A percentile compares a stretch with the other conserved stretches of the same genome.
These are phyloP conservation scores for Pristionchus exspectatus DNA, from an alignment of 2,888 invertebrate species.

Conservation along the genomic window DNA sequence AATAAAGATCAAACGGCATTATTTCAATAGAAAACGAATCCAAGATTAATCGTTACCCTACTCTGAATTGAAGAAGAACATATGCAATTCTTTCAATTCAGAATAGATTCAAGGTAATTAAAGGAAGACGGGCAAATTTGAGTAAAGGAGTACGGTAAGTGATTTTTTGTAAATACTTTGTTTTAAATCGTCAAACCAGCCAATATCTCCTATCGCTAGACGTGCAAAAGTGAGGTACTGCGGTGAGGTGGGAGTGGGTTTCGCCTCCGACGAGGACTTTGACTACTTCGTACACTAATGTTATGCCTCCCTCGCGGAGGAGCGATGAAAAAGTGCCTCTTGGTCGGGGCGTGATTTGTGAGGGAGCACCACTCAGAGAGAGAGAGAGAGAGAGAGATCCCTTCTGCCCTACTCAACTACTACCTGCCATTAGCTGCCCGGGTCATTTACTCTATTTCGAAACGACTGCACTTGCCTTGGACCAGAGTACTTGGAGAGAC, in stretches of 20 bases:
- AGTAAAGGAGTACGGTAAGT: no score
- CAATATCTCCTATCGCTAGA: background rate
- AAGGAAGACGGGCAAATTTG: no score
- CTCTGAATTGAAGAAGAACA: no score
- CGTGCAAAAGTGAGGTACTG: background rate
- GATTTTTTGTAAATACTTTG: no score
- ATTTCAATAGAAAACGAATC: no score
- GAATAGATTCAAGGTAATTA: no score
- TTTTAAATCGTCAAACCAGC: no score
- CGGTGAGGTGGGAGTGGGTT: background rate
- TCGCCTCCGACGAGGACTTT: background rate
- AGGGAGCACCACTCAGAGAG: background rate
- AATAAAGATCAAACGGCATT: no score
- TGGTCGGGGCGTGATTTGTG: slow-evolving; percentile 24
- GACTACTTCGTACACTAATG: slow-evolving; percentile 45
- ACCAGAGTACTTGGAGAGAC: slow-evolving; percentile 75
- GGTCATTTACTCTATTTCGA: background rate
- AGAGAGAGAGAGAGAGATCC: background rate
- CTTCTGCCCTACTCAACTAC: background rate
- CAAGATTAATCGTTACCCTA: no score
- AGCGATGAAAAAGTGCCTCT: slow-evolving; percentile 22
- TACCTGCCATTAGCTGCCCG: background rate
- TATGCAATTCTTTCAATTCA: no score
- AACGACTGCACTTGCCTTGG: slow-evolving; percentile 60
- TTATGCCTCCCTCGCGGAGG: slow-evolving; percentile 37